A percentile compares a stretch with the other conserved stretches of the same genome.
phyloP scores from a whole-genome alignment of 2,797 vertebrate genomes.

The Diplodus puntazzo region DNA sequence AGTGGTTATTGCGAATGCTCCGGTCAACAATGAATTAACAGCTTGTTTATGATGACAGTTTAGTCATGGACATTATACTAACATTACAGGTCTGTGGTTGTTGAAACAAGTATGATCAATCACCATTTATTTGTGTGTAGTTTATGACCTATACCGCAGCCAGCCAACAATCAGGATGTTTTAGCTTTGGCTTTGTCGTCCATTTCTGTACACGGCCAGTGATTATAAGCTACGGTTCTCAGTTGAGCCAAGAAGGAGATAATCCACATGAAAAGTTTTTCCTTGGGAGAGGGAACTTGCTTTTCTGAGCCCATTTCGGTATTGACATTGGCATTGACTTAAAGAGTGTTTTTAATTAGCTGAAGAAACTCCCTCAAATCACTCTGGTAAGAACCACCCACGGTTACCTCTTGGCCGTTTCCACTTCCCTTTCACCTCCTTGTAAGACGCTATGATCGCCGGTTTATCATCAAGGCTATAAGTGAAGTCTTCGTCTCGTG shows the following conservation, averaged over 20 bases:
- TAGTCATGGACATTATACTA: no score
- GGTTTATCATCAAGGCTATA: background rate
- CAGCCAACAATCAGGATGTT: no score
- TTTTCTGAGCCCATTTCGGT: background rate
- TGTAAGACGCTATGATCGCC: no score
- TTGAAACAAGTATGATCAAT: no score
- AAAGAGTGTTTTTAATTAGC: conserved; percentile 13
- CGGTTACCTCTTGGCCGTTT: background rate
- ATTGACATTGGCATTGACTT: conserved; percentile 19
- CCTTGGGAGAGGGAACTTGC: conserved; percentile 13
- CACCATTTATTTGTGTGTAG: no score
- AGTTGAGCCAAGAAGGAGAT: conserved; percentile 11
- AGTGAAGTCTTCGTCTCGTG: background rate
- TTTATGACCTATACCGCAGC: no score
- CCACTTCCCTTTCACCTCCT: background rate
- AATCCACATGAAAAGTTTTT: conserved; percentile 6
- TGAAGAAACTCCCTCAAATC: background rate
- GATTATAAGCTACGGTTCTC: background rate
- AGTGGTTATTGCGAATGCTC: no score
- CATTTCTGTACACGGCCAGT: no score
- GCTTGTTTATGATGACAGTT: no score
- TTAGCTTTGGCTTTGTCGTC: no score
- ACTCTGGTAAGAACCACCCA: background rate
- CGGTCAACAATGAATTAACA: no score
- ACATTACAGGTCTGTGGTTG: no score